Base-by-base conservation (phyloP, 2,797 vertebrate species). In the Anas flavirostris region DNA sequence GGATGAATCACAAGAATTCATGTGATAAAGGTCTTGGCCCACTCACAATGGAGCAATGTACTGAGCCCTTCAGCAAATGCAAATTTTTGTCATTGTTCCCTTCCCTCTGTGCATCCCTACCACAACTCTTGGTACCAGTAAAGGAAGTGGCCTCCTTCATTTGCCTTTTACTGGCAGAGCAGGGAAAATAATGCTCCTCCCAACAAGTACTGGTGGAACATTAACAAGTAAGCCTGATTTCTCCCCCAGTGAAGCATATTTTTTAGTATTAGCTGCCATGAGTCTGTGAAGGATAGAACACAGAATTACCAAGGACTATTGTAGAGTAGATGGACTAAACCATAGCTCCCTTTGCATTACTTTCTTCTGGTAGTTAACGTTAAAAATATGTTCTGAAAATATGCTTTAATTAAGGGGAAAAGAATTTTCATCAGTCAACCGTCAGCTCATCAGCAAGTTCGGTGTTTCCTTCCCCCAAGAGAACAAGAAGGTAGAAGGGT, bases 1-100 rank as follows among this genome's bases (percentile, higher is more conserved):
- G 94, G 91, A 86, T 95, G 88, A 94, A 95, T 94, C 88, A 77
- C 77, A 90, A 86, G 82, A 90, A 94, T 86, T 94, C 81, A 80
- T 88, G 93, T 70, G 84, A 90, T 76, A 95, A 81, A 70, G 25
- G 46, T 41, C 86, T 95, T 94, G 94, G 91, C 90, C 5, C 0
- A 7, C 78, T 90, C 83, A 96, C 90, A 91, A 85, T 16, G 28
- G 86, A 95, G 90, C 78, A 77, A 89, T 95, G 86, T 79, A 73
- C 88, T 80, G 70, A 88, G 92, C 68, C 72, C 86, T 88, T 96
- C 95, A 93, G 77, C 86, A 82, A 93, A 94, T 94, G 94, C 88
- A 93, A 95, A 93, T 91, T 75, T 83, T 25, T 55, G 60, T 31
- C 70, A 70, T 90, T 95, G 91, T 95, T 90, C 70, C 39, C 68